Base-by-base conservation (phyloP, 2,113 vertebrate genomes). In the Phoxinus phoxinus region DNA sequence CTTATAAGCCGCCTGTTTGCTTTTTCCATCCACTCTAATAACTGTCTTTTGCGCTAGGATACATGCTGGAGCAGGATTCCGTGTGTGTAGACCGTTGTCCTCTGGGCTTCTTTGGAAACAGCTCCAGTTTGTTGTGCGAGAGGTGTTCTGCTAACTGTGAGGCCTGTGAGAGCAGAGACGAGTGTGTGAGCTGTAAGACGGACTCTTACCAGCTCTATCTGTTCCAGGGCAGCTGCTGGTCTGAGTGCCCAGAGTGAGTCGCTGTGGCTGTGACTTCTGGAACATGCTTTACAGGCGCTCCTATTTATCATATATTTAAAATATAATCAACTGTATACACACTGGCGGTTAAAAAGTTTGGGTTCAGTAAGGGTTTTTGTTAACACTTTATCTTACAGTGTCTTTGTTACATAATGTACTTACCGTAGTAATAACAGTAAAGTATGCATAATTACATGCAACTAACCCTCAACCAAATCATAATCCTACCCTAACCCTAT, bases 241-340 rank as follows among this genome's bases (percentile, higher is more conserved):
- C 93, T 1, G 90, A 93, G 65, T 96, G 95, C 80, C 95, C 94
- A 15, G 94, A 96, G 94, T 96, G 89, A 95, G 95, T 81, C 41
- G 15, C 46, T 35, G 35, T 32, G 15, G 19, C 2, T 77, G 23
- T 1, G 59, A 35, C 53, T 41, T 23, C 76, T 37, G 11, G 32
- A 35, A 78, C 10, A 6, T 58, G 13, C 46, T 67, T 17, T 67
- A 32, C 30, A 4, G 65, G 17, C 27, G 2, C 6, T 6, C 25
- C 13, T n/a, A n/a, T 56, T 56, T 21, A 56, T 56, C 21, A 56
- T 53, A 48, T 48, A 48, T 15, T 46, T 48, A 13, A 51, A 51
- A 51, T 15, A 51, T 13, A 46, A 46, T 12, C 44, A 46, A 12
- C 3, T 11, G 41, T 44, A 44, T 44, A 10, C 2, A 46, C 11